Evolutionary conservation across 2,113 vertebrate species (phyloP).

Genomic region (Lota lota): DNA sequence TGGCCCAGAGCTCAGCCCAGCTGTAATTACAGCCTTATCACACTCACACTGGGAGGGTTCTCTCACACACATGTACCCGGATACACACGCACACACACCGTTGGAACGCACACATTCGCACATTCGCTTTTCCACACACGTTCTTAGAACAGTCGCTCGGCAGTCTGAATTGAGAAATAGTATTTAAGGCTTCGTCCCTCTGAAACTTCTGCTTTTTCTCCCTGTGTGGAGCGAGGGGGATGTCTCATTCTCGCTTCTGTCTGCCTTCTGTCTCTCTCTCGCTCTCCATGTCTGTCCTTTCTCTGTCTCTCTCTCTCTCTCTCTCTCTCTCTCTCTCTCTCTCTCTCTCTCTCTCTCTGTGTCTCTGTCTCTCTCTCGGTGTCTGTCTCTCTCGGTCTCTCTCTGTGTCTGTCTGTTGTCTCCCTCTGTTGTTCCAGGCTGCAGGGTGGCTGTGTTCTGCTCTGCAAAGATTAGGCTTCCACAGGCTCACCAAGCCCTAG

Average conservation of each 20-base stretch:
- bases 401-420: conserved; percentile 20
- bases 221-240: conserved; percentile 14
- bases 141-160: conserved; percentile 38
- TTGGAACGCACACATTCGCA: conserved; percentile 24
- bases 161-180: conserved; percentile 41
- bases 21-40: conserved; percentile 75
- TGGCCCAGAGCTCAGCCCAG: conserved; percentile 63
- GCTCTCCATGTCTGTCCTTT: background rate
- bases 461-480: too few species aligned
- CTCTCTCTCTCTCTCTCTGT: conserved; percentile 25
- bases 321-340: conserved; percentile 11
- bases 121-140: conserved; percentile 38
- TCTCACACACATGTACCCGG: conserved; percentile 38
- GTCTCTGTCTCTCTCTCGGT: background rate
- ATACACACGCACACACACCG: conserved; percentile 36
- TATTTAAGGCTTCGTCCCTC: conserved; percentile 44
- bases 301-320: conserved; percentile 11
- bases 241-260: conserved; percentile 30
- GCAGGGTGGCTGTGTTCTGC: background rate
- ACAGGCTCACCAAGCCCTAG: too few species aligned
- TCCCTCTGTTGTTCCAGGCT: conserved; percentile 14
- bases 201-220: conserved; percentile 50
- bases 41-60: conserved; percentile 52
- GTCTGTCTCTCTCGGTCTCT: background rate
- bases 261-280: conserved; percentile 10